Conservation (phyloP, 2,888 invertebrate species). For the Coenonympha glycerion region DNA sequence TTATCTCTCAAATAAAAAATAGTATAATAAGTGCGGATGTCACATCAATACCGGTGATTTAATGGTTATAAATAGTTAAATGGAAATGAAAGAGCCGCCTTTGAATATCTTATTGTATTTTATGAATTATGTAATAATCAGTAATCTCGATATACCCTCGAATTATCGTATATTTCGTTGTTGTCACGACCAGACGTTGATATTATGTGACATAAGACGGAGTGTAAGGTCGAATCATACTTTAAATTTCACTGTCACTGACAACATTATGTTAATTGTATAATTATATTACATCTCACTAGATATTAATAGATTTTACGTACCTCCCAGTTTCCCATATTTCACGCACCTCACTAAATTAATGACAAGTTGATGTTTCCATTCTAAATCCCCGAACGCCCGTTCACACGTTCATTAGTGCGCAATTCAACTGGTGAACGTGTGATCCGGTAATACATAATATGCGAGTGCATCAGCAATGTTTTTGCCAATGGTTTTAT, state of each 20-base stretch:
- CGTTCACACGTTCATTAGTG: background rate
- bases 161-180: background rate
- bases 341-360: conserved; percentile 42
- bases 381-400: conserved; percentile 27
- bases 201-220: background rate
- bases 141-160: conserved; percentile 16
- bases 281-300: conserved; percentile 21
- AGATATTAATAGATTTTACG: conserved; percentile 41
- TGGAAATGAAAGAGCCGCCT: conserved; percentile 7
- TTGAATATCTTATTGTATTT: conserved; percentile 11
- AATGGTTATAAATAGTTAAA: conserved; percentile 4
- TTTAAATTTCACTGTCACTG: no score
- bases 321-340: conserved; percentile 39
- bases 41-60: background rate
- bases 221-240: background rate
- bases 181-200: conserved; percentile 3
- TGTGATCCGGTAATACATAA: conserved; percentile 21
- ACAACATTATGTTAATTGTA: no score
- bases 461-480: conserved; percentile 28
- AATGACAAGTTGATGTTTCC: conserved; percentile 49
- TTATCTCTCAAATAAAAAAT: background rate
- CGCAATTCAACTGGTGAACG: background rate
- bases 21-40: background rate
- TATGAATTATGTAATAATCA: conserved; percentile 7
- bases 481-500: conserved; percentile 4